These are phyloP conservation scores for Acanthosepion esculentum DNA, from an alignment of 2,888 invertebrate genomes.

Conservation along the genomic window DNA sequence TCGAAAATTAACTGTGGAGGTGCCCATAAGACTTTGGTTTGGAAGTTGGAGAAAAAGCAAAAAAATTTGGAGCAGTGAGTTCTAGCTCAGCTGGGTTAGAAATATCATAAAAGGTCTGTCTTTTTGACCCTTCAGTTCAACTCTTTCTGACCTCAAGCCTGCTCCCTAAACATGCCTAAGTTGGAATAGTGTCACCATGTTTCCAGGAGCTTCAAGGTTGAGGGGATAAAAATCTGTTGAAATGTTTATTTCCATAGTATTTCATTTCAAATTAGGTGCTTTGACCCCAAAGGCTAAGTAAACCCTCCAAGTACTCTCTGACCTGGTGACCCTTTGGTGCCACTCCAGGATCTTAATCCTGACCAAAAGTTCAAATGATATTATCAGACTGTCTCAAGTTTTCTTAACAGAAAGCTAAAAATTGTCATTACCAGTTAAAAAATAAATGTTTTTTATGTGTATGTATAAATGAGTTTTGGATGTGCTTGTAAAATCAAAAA, in stretches of 20 bases:
- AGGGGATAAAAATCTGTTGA: background rate
- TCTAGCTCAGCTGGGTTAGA: background rate
- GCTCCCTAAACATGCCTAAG: background rate
- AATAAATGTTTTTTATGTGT: background rate
- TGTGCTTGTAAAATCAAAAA: background rate
- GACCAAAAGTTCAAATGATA: background rate
- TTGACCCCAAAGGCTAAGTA: background rate
- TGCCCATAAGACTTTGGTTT: too few species aligned
- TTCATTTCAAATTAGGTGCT: background rate
- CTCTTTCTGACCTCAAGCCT: background rate
- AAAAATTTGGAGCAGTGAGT: too few species aligned
- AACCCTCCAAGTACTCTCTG: background rate
- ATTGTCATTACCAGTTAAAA: background rate
- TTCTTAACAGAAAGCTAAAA: background rate
- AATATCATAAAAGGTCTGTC: background rate
- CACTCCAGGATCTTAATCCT: background rate
- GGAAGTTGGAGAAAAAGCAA: too few species aligned
- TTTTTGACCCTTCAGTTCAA: background rate
- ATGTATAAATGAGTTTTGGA: background rate
- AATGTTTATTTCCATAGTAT: background rate
- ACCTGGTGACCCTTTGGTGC: background rate
- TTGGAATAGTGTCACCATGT: background rate
- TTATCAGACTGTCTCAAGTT: background rate
- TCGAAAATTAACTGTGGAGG: too few species aligned
- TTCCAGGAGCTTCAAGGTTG: background rate